These are phyloP conservation scores for Mormyrus lacerda DNA, from an alignment of 2,113 vertebrate genomes.

Conservation along the genomic window DNA sequence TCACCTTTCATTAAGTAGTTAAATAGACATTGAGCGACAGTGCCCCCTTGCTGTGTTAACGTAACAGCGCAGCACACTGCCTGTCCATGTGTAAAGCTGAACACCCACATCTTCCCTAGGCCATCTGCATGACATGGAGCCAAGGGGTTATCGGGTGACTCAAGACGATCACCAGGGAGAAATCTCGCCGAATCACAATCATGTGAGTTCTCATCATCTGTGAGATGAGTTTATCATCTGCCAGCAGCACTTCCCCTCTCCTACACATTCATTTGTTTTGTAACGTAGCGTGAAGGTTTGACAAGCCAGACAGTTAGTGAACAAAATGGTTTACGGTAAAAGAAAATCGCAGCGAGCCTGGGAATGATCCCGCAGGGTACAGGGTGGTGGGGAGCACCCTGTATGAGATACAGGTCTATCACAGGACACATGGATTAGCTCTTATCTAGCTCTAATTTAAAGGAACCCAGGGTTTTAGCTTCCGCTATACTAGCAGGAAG, in stretches of 20 bases:
- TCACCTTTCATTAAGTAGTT: background rate
- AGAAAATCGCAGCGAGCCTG: background rate
- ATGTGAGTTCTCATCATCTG: conserved; percentile 65
- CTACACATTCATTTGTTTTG: background rate
- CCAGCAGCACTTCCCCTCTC: background rate
- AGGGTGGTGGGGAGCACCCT: background rate
- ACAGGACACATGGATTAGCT: background rate
- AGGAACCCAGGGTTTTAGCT: too few species aligned
- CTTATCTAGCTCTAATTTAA: too few species aligned
- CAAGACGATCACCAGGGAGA: conserved; percentile 91
- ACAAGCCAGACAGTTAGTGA: background rate
- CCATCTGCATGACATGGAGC: conserved; percentile 61
- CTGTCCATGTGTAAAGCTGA: background rate
- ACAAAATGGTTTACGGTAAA: background rate
- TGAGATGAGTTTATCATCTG: background rate
- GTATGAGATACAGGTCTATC: background rate
- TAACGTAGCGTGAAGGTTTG: background rate
- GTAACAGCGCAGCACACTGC: background rate
- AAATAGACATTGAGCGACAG: background rate
- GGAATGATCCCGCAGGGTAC: background rate
- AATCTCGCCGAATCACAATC: conserved; percentile 89
- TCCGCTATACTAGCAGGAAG: too few species aligned
- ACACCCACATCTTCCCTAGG: background rate
- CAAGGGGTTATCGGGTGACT: conserved; percentile 81
- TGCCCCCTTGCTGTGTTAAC: background rate